Evolutionary conservation across 2,888 invertebrate genomes (phyloP).

Genomic region (Lasioglossum marginatum): DNA sequence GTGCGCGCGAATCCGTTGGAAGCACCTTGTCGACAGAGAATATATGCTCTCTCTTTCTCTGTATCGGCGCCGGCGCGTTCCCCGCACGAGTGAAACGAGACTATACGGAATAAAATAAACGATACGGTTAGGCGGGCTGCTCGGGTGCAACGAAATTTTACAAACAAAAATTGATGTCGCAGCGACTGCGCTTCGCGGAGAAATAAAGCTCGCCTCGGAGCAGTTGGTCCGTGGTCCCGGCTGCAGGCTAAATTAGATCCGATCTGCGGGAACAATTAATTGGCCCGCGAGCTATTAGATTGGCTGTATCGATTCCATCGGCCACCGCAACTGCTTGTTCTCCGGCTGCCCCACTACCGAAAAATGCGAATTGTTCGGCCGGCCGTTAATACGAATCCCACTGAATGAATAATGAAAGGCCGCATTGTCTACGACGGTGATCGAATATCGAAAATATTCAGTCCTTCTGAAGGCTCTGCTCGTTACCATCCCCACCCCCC

Average conservation of each 20-base stretch:
- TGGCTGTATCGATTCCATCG: conserved; percentile 16
- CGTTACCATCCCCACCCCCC: not conserved
- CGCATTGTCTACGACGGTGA: conserved; percentile 23
- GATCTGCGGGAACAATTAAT: conserved; percentile 18
- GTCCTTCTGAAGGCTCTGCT: not conserved
- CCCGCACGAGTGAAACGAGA: not conserved
- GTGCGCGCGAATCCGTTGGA: not conserved
- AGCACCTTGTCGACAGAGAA: not conserved
- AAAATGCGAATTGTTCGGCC: not conserved
- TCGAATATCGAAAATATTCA: conserved; percentile 26
- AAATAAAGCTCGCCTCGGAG: not conserved
- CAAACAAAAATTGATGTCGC: not conserved
- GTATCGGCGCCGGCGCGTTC: not conserved
- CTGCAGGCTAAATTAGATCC: not conserved
- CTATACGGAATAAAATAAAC: not conserved
- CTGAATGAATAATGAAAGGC: not conserved
- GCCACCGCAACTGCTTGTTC: conserved; percentile 2
- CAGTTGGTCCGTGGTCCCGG: not conserved
- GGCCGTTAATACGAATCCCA: conserved; percentile 4
- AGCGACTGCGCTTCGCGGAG: not conserved
- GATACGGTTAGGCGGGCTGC: not conserved
- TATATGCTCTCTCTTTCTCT: not conserved
- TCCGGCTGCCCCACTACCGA: not conserved
- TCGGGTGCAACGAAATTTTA: not conserved
- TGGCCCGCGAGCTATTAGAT: conserved; percentile 3